Evolutionary conservation across 2,113 vertebrate species (phyloP), one percentile per base, ranked within the genome.

Genomic region (Cathartes aura): DNA sequence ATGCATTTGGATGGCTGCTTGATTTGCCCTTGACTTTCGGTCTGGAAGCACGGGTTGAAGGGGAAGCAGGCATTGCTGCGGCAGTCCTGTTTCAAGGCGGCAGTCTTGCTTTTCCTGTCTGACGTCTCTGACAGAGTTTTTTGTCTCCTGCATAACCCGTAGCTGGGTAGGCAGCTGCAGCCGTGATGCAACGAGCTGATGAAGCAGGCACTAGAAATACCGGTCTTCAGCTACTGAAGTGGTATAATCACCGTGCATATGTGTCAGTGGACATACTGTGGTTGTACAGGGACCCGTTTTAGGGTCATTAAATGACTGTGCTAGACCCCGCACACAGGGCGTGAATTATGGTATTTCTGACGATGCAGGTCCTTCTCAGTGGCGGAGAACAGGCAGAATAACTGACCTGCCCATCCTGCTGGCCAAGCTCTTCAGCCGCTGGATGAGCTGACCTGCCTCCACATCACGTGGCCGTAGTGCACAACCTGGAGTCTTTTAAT

Each of bases 341-440:
- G 4, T 9, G n/a, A 60, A 15, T 36, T 15, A 11, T 0, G 0
- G 48, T 8, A 6, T 42, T 81, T 27, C 63, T 76, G 70, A 7
- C 0, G 0, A 2, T 32, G 15, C 38, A 0, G 6, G 53, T 55
- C n/a, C 42, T n/a, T 47, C 55, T 50, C 8, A 0, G 22, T 4
- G 47, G 26, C 4, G 1, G 30, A 34, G 60, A 58, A 32, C 30
- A 15, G 52, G 22, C 12, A 18, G 53, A 29, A 17, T 9, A 38
- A 45, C 64, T 4, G 38, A 19, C 53, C 74, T 50, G n/a, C 40
- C 53, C 1, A 0, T 29, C 60, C 38, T 26, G 34, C 27, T 0
- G 1, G 16, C 38, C n/a, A 21, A 3, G 71, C 27, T 27, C 62
- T 14, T 50, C 27, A n/a, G 30, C 24, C 1, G 0, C 55, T 8